Base-by-base conservation (phyloP, 2,888 invertebrate genomes). In the Gastracanthus pulcherrimus region DNA sequence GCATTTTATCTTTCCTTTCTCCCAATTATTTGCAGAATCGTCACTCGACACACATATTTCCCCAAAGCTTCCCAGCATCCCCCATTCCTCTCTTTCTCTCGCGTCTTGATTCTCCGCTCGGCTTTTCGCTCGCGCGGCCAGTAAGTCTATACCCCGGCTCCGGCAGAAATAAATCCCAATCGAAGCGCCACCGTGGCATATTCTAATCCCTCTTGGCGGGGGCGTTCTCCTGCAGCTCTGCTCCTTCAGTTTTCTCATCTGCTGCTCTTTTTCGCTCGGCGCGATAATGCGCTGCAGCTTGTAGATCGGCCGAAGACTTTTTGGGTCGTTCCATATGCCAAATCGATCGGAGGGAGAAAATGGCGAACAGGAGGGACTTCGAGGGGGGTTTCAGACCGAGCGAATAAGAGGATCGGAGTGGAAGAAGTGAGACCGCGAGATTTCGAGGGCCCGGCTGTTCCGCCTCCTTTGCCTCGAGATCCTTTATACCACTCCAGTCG, bases 111-210 rank as follows among this genome's bases (percentile, higher is more conserved):
- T 41, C 9, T 41, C 9, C 2, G 41, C 9, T 13, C 3, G 41
- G 2, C 16, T 41, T 6, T 41, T 41, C 41, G 2, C 9, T 29
- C 19, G 16, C 13, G 13, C 41, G 62, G 60, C 70, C 64, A 72
- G 72, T 81, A 72, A 81, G 72, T 72, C 81, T 78, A 81, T 70
- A 72, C 79, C 70, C 83, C 78, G 13, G 66, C n/a, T n/a, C n/a
- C n/a, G 80, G 84, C 83, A 84, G 83, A 84, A 85, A 85, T 85
- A 86, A 85, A 85, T 85, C 83, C 83, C 77, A 82, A 85, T 85
- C 84, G 84, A 75, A 72, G 38, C 60, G 79, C n/a, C n/a, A 83
- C 75, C 82, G 76, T 70, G 76, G 84, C 85, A 85, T 86, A 85
- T 85, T 85, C 83, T 86, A 84, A 86, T 86, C 83, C 84, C 71